Conservation (phyloP, 2,888 invertebrate genomes). For the Ormyrus labotus region DNA sequence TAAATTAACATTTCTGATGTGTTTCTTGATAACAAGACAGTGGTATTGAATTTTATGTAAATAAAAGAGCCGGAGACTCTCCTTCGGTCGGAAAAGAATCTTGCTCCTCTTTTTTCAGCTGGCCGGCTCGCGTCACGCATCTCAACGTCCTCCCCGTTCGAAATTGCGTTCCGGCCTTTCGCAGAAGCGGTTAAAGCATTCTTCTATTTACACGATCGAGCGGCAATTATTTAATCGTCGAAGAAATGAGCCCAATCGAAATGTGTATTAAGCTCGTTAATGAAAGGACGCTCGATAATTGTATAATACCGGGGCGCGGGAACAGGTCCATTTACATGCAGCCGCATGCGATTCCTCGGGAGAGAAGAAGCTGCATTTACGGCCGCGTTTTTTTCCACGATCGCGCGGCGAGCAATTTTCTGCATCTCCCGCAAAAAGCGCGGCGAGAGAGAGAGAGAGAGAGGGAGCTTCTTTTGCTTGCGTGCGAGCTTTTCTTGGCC, state of each 20-base stretch:
- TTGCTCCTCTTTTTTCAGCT: not conserved
- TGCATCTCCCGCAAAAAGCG: not conserved
- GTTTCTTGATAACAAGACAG: not conserved
- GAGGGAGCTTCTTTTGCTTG: too few relatives aligned
- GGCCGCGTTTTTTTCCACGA: not conserved
- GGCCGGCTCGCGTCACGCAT: constrained; percentile 5
- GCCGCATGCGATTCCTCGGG: not conserved
- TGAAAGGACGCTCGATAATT: not conserved
- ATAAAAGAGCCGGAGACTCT: not conserved
- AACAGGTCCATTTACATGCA: not conserved
- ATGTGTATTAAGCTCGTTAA: not conserved
- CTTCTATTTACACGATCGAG: too few relatives aligned
- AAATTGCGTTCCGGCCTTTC: too few relatives aligned
- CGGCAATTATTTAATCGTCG: too few relatives aligned
- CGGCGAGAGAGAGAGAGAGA: not conserved
- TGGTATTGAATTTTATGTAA: constrained; percentile 10
- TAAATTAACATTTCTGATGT: constrained; percentile 4
- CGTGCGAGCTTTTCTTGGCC: too few relatives aligned
- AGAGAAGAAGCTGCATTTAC: not conserved
- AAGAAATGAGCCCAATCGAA: too few relatives aligned
- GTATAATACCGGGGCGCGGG: not conserved
- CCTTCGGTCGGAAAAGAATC: not conserved
- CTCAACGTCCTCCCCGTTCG: not conserved
- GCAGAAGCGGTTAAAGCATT: too few relatives aligned
- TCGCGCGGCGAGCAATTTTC: constrained; percentile 5